Evolutionary conservation across 2,888 invertebrate species (phyloP).

Genomic region (Liodrosophila aerea): DNA sequence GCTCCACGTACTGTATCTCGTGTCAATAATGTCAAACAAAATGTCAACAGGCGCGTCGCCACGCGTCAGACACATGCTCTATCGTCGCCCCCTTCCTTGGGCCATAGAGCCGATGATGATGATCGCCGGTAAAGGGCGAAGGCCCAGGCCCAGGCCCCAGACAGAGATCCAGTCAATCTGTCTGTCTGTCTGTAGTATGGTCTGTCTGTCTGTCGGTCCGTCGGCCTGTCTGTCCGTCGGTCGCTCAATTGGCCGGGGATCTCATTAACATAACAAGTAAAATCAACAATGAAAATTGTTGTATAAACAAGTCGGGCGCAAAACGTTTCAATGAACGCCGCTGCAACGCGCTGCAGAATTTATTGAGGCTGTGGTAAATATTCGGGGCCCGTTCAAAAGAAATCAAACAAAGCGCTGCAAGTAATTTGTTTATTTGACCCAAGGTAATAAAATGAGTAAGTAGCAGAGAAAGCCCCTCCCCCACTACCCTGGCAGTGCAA

Average conservation of each 20-base stretch:
- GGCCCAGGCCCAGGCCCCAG: constrained; percentile 17
- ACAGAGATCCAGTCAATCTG: constrained; percentile 25
- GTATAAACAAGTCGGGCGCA: constrained; percentile 73
- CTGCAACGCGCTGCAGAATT: constrained; percentile 69
- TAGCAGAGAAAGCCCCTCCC: constrained; percentile 53
- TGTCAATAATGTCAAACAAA: constrained; percentile 73
- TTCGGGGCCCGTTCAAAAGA: constrained; percentile 75
- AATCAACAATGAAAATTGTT: constrained; percentile 76
- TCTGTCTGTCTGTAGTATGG: neutral
- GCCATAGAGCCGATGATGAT: neutral
- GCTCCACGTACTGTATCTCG: constrained; percentile 56
- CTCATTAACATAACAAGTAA: constrained; percentile 78
- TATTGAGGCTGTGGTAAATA: constrained; percentile 75
- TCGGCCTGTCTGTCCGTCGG: neutral
- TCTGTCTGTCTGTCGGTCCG: constrained; percentile 3
- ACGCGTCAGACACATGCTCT: constrained; percentile 58
- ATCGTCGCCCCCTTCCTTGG: constrained; percentile 4
- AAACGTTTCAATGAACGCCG: constrained; percentile 69
- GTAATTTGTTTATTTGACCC: constrained; percentile 75
- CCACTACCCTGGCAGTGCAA: neutral
- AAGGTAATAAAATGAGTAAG: constrained; percentile 73
- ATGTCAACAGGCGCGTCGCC: constrained; percentile 71
- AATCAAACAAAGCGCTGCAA: constrained; percentile 69
- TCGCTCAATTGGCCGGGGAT: constrained; percentile 23
- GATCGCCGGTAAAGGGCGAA: constrained; percentile 34